Percentiles rank a stretch among this genome's conserved stretches.
These are phyloP conservation scores for Melipona beecheii DNA, from an alignment of 2,888 invertebrate species.

Conservation along the genomic window DNA sequence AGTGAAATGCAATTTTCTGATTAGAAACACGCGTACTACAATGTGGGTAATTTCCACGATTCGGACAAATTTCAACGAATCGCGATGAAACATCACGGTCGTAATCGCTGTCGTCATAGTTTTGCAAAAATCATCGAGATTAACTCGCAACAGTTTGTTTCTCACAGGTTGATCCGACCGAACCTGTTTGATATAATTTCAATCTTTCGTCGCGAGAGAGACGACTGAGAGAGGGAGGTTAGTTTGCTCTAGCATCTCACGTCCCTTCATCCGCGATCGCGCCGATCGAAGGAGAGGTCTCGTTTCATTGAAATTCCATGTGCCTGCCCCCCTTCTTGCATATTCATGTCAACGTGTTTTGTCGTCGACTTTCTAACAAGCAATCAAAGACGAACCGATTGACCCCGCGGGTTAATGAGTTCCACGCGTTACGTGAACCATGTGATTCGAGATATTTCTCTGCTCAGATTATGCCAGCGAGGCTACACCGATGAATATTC, in stretches of 20 bases:
- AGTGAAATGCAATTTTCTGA: not conserved
- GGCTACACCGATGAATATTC: constrained; percentile 47
- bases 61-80: not conserved
- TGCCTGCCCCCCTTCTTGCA: constrained; percentile 28
- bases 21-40: not conserved
- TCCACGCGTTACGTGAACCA: constrained; percentile 38
- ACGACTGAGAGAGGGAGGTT: constrained; percentile 15
- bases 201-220: constrained; percentile 32
- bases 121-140: too few relatives aligned
- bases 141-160: too few relatives aligned
- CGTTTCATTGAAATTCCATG: constrained; percentile 48
- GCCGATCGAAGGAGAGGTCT: constrained; percentile 15
- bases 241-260: constrained; percentile 24
- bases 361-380: constrained; percentile 49
- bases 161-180: too few relatives aligned
- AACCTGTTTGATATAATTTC: not conserved
- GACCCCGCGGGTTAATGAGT: constrained; percentile 51
- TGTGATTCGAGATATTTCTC: constrained; percentile 41
- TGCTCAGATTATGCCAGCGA: constrained; percentile 9
- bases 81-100: constrained; percentile 3
- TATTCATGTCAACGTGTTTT: constrained; percentile 51
- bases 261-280: not conserved
- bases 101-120: constrained; percentile 9
- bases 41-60: not conserved
- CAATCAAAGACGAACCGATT: constrained; percentile 50